These are phyloP conservation scores for Elysia crispata DNA, from an alignment of 2,888 invertebrate species.

Conservation along the genomic window DNA sequence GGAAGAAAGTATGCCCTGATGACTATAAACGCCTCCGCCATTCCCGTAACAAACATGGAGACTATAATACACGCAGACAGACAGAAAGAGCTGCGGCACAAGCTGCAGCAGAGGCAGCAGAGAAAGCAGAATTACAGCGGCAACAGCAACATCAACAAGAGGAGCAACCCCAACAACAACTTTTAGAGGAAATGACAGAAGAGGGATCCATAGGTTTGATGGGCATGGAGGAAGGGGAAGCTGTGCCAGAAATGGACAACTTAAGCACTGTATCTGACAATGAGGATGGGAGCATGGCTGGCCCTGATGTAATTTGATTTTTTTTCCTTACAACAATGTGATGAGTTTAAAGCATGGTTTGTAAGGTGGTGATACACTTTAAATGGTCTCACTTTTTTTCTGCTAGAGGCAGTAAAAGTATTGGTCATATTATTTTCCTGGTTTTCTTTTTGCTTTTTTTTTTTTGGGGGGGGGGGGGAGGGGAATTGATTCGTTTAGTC, in stretches of 20 bases:
- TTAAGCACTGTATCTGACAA: constrained; percentile 41
- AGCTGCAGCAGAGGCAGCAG: constrained; percentile 23
- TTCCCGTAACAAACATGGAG: constrained; percentile 78
- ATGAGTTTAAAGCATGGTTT: too few relatives aligned
- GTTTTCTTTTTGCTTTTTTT: too few relatives aligned
- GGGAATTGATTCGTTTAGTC: too few relatives aligned
- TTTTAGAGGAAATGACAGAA: constrained; percentile 14
- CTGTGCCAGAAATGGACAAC: constrained; percentile 41
- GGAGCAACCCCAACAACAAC: not conserved
- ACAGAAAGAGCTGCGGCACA: constrained; percentile 34
- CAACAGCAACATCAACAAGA: constrained; percentile 7
- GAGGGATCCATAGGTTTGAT: not conserved
- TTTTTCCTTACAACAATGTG: too few relatives aligned
- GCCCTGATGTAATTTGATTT: constrained; percentile 38
- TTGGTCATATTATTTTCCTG: too few relatives aligned
- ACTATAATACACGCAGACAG: constrained; percentile 44
- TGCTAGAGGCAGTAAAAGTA: too few relatives aligned
- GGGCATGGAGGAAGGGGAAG: constrained; percentile 21
- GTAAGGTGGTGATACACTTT: too few relatives aligned
- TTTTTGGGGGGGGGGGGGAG: too few relatives aligned
- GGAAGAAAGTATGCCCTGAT: constrained; percentile 98
- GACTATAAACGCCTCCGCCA: constrained; percentile 87
- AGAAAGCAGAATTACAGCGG: not conserved
- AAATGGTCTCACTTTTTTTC: too few relatives aligned
- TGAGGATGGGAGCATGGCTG: constrained; percentile 33